These are phyloP conservation scores for Abrostola triplasia DNA, from an alignment of 2,888 invertebrate species.

Conservation along the genomic window DNA sequence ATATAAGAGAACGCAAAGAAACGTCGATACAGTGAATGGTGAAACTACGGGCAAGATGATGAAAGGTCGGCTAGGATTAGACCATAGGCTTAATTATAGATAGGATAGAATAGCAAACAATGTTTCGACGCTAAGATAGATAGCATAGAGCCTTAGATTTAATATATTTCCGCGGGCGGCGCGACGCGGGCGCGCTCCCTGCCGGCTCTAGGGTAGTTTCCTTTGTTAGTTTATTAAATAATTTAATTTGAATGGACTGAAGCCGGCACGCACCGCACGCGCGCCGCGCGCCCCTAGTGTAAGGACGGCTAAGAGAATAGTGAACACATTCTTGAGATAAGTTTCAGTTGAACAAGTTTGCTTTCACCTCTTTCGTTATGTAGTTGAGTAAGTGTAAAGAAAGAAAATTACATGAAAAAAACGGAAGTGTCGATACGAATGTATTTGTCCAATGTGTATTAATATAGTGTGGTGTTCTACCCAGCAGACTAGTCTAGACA, in stretches of 20 bases:
- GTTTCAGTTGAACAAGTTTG: slow-evolving; percentile 87
- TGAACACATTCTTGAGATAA: slow-evolving; percentile 83
- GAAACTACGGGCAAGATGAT: slow-evolving; percentile 76
- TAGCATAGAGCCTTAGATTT: slow-evolving; percentile 83
- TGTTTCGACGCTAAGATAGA: slow-evolving; percentile 86
- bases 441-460: slow-evolving; percentile 88
- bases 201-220: slow-evolving; percentile 84
- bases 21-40: slow-evolving; percentile 76
- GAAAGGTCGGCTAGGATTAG: slow-evolving; percentile 81
- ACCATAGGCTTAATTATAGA: slow-evolving; percentile 84
- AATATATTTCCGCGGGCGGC: slow-evolving; percentile 74
- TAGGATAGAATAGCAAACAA: slow-evolving; percentile 86
- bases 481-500: slow-evolving; percentile 88
- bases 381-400: slow-evolving; percentile 87
- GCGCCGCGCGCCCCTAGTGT: slow-evolving; percentile 63
- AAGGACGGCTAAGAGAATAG: slow-evolving; percentile 77
- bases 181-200: slow-evolving; percentile 68
- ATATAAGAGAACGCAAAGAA: slow-evolving; percentile 80
- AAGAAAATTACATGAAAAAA: slow-evolving; percentile 84
- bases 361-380: slow-evolving; percentile 88
- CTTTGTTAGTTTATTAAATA: slow-evolving; percentile 88
- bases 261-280: slow-evolving; percentile 71
- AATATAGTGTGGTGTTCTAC: slow-evolving; percentile 88
- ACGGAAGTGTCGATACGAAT: slow-evolving; percentile 83
- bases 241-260: slow-evolving; percentile 88